These are phyloP conservation scores for Hemiprocne comata DNA, from an alignment of 2,113 vertebrate species.

Conservation along the genomic window DNA sequence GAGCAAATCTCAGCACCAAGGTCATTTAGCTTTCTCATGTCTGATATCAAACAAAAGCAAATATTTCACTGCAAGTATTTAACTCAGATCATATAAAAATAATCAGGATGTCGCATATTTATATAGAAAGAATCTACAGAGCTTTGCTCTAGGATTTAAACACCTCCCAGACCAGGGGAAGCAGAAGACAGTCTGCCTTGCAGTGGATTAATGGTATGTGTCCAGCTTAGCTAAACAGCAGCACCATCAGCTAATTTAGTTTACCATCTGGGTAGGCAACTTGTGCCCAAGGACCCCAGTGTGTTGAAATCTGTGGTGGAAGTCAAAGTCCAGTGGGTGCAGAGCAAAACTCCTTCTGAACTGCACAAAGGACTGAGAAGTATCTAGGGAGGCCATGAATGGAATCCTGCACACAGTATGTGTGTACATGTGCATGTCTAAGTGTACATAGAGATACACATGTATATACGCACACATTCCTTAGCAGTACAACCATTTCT, in stretches of 20 bases:
- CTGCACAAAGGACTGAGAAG: background rate
- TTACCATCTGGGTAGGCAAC: background rate
- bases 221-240: background rate
- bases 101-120: background rate
- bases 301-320: background rate
- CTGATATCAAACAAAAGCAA: background rate
- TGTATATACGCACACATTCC: background rate
- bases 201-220: background rate
- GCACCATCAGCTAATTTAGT: background rate
- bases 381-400: background rate
- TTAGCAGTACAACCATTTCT: background rate
- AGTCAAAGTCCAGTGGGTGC: background rate
- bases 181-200: background rate
- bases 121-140: background rate
- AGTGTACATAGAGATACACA: background rate
- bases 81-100: background rate
- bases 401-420: accelerated
- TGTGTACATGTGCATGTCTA: background rate
- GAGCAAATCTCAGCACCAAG: background rate
- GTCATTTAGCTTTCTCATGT: background rate
- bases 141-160: background rate
- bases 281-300: background rate
- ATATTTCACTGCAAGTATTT: background rate
- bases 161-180: background rate
- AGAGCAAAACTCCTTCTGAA: background rate